Evolutionary conservation across 1,140 invertebrate genomes (phyloP).

Genomic region (Eupristina koningsbergeri): DNA sequence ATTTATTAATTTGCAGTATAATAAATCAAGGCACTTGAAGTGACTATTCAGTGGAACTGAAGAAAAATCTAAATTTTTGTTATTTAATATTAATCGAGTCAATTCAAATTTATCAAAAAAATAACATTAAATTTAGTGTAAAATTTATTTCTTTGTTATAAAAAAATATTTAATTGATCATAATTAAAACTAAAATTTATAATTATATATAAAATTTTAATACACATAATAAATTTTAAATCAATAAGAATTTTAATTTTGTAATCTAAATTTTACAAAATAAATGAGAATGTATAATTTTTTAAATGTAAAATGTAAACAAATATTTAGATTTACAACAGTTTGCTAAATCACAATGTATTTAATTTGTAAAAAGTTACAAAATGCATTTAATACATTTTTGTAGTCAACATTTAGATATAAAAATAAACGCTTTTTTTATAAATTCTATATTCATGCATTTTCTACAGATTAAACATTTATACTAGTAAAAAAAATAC

Average conservation of each 20-base stretch:
- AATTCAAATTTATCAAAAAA: no score
- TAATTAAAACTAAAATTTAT: no score
- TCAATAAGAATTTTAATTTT: no score
- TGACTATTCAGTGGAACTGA: slow-evolving; percentile 6
- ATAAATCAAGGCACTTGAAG: not conserved
- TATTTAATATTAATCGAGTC: not conserved
- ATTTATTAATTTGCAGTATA: not conserved
- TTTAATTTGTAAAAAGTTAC: not conserved
- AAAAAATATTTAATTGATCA: no score
- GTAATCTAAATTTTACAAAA: no score
- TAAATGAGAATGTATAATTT: not conserved
- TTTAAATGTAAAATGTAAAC: not conserved
- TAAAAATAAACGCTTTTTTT: not conserved
- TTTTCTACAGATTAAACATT: not conserved
- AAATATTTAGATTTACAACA: no score
- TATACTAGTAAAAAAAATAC: not conserved
- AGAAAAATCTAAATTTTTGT: slow-evolving; percentile 4
- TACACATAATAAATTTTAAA: no score
- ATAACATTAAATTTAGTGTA: no score
- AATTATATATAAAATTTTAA: no score
- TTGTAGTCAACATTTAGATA: no score
- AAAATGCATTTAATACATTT: not conserved
- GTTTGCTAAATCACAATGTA: no score
- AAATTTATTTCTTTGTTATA: no score
- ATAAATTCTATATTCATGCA: not conserved